These are phyloP conservation scores for Tiliacea citrago DNA, from an alignment of 2,888 invertebrate genomes.

Conservation along the genomic window DNA sequence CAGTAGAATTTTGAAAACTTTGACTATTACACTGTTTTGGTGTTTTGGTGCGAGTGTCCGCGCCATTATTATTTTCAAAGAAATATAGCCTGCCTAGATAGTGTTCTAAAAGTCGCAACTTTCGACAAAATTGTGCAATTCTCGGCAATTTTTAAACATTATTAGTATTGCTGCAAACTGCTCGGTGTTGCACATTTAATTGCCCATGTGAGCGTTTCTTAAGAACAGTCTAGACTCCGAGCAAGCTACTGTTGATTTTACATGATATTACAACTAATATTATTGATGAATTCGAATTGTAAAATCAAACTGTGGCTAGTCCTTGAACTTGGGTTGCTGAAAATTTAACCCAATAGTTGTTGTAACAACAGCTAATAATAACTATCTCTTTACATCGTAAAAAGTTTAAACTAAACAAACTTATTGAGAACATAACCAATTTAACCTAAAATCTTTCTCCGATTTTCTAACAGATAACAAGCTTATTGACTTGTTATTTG, in stretches of 20 bases:
- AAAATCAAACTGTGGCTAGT: not conserved
- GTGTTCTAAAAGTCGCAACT: not conserved
- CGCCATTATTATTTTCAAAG: not conserved
- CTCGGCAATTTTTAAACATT: not conserved
- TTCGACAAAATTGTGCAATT: not conserved
- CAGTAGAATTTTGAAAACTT: not conserved
- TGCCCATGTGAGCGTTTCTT: not conserved
- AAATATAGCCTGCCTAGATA: too few relatives aligned
- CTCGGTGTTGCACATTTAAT: not conserved
- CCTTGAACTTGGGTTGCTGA: not conserved
- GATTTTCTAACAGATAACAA: not conserved
- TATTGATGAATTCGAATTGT: not conserved
- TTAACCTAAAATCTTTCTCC: not conserved
- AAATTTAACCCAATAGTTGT: not conserved
- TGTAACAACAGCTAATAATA: not conserved
- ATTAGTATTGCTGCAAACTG: not conserved
- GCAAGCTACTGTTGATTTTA: not conserved
- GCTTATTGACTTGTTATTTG: not conserved
- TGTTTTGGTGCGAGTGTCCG: not conserved
- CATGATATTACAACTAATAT: not conserved
- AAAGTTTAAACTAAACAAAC: constrained; percentile 2
- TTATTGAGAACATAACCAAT: not conserved
- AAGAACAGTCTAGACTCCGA: not conserved
- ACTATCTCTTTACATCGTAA: not conserved
- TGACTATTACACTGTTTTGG: not conserved